Conservation (phyloP, 2,797 vertebrate genomes). For the Pogonophryne albipinna region DNA sequence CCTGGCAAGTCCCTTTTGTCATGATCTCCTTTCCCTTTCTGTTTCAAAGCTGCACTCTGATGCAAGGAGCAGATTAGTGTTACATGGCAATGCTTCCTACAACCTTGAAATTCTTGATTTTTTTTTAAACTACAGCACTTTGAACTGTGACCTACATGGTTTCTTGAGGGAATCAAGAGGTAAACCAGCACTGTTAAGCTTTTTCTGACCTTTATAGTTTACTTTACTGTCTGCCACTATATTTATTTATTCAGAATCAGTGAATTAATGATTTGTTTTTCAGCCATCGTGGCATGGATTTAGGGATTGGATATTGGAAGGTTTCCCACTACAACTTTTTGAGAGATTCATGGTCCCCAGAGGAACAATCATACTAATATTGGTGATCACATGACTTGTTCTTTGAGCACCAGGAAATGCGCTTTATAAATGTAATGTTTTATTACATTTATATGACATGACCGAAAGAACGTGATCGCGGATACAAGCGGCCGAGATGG, state of each 20-base stretch:
- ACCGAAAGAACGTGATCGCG: too few relatives aligned
- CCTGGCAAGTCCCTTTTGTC: conserved; percentile 16
- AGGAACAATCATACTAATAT: too few relatives aligned
- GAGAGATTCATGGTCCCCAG: too few relatives aligned
- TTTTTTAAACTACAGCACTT: background rate
- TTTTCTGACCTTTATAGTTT: background rate
- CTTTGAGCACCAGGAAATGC: too few relatives aligned
- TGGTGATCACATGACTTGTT: too few relatives aligned
- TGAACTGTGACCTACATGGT: background rate
- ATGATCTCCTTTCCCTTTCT: conserved; percentile 21
- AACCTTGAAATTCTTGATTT: background rate
- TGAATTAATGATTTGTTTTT: background rate
- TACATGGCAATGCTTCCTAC: background rate
- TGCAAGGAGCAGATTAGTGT: background rate
- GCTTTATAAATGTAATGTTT: too few relatives aligned
- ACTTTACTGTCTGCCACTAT: background rate
- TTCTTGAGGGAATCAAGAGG: too few relatives aligned
- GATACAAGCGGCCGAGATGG: too few relatives aligned
- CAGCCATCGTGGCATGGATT: background rate
- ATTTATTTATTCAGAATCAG: background rate
- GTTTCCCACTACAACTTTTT: background rate
- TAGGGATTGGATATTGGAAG: background rate
- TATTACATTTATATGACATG: too few relatives aligned
- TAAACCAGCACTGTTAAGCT: too few relatives aligned
- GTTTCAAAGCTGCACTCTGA: conserved; percentile 20